A percentile compares a stretch with the other conserved stretches of the same genome.
Evolutionary conservation across 2,888 invertebrate genomes (phyloP).

Genomic region (Troides aeacus): DNA sequence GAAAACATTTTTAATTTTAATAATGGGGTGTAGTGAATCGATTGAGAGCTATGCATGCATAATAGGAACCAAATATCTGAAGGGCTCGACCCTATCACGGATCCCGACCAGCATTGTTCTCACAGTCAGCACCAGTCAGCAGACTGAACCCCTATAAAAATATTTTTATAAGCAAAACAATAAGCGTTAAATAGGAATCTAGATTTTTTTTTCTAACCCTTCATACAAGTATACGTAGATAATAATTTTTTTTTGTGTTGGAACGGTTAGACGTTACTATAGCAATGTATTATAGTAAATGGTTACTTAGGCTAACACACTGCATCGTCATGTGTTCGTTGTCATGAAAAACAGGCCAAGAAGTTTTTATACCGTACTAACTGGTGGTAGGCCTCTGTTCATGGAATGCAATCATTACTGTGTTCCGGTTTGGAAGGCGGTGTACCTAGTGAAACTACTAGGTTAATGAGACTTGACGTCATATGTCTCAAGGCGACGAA

Average conservation of each 20-base stretch:
- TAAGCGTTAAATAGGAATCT: constrained; percentile 11
- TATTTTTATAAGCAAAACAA: constrained; percentile 22
- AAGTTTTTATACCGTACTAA: too few species aligned
- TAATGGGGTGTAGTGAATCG: constrained; percentile 11
- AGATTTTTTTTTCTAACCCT: background rate
- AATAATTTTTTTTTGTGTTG: background rate
- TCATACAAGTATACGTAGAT: background rate
- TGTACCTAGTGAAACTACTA: too few species aligned
- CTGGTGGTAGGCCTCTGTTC: too few species aligned
- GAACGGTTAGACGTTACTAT: too few species aligned
- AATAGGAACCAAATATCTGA: constrained; percentile 23
- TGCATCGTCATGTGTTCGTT: too few species aligned
- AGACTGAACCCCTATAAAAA: background rate
- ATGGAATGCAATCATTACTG: too few species aligned
- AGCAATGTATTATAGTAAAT: too few species aligned
- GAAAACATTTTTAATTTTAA: constrained; percentile 9
- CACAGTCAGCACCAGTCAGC: constrained; percentile 32
- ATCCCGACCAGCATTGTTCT: constrained; percentile 29
- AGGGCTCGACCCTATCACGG: constrained; percentile 12
- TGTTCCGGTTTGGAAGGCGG: too few species aligned
- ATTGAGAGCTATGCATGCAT: background rate
- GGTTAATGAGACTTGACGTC: too few species aligned
- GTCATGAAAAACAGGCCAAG: too few species aligned
- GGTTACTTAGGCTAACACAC: too few species aligned
- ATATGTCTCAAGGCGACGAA: too few species aligned